Conservation (phyloP, 1,140 invertebrate genomes). For the Myzus persicae region DNA sequence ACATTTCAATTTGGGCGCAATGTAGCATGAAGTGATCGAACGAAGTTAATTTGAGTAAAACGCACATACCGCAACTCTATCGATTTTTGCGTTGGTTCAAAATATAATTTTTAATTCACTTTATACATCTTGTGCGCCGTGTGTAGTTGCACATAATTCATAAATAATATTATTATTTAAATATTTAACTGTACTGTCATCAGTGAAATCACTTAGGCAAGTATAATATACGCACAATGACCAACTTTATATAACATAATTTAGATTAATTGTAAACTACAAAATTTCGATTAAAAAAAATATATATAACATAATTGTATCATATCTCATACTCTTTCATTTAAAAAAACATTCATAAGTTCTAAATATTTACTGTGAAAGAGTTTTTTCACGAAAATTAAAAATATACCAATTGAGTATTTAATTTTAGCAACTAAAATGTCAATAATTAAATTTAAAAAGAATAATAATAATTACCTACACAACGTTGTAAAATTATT, state of each 20-base stretch:
- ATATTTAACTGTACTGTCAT: background rate
- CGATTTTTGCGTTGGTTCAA: constrained; percentile 1
- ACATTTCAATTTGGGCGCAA: constrained; percentile 18
- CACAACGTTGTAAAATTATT: background rate
- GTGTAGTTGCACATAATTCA: background rate
- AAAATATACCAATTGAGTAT: background rate
- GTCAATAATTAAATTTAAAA: too few relatives aligned
- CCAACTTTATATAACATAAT: too few relatives aligned
- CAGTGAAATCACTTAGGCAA: background rate
- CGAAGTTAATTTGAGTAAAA: background rate
- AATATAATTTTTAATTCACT: constrained; percentile 4
- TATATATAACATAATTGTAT: background rate
- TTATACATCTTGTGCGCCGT: background rate
- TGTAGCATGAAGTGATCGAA: constrained; percentile 5
- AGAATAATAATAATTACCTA: too few relatives aligned
- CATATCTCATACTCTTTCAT: background rate
- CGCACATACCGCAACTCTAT: background rate
- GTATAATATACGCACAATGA: background rate
- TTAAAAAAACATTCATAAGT: background rate
- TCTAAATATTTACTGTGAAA: background rate
- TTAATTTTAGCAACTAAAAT: background rate
- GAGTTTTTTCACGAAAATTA: background rate
- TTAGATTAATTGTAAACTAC: too few relatives aligned
- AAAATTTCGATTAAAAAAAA: too few relatives aligned
- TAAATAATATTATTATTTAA: background rate